Percentiles rank a stretch among this genome's conserved stretches.
These are phyloP conservation scores for Progne subis DNA, from an alignment of 2,113 vertebrate genomes.

Conservation along the genomic window DNA sequence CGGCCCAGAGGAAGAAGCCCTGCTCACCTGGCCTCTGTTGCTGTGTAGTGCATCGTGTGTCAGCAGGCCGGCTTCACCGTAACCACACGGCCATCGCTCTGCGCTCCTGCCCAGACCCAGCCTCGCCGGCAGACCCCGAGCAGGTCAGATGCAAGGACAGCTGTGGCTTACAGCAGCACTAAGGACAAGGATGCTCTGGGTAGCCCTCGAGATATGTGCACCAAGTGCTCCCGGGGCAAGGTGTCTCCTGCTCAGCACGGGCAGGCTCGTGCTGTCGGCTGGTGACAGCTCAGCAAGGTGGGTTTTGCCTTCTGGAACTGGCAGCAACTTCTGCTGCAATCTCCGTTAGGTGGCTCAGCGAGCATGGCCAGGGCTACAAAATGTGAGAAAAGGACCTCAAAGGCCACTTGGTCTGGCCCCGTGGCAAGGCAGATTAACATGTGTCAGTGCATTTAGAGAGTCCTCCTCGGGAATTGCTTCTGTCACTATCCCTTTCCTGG, in stretches of 20 bases:
- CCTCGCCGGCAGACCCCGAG: neutral
- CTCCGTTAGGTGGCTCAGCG: neutral
- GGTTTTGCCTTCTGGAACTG: neutral
- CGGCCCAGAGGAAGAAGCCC: neutral
- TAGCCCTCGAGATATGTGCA: neutral
- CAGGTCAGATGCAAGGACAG: neutral
- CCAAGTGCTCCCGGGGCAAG: neutral
- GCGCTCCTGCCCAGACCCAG: neutral
- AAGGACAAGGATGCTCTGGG: neutral
- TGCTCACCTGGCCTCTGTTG: neutral
- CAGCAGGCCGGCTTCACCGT: neutral
- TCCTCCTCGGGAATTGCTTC: neutral
- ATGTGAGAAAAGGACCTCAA: neutral
- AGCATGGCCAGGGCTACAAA: neutral
- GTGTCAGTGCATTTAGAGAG: neutral
- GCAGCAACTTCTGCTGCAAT: neutral
- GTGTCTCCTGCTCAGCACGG: too few species aligned
- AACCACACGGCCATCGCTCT: fast-evolving
- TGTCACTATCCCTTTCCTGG: conserved; percentile 11
- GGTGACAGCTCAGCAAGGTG: neutral
- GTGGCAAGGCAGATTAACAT: neutral
- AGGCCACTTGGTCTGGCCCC: neutral
- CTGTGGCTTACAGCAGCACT: neutral
- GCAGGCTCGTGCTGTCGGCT: neutral
- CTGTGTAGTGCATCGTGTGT: too few species aligned